Conservation (phyloP, 2,797 vertebrate genomes). For the Artibeus jamaicensis region DNA sequence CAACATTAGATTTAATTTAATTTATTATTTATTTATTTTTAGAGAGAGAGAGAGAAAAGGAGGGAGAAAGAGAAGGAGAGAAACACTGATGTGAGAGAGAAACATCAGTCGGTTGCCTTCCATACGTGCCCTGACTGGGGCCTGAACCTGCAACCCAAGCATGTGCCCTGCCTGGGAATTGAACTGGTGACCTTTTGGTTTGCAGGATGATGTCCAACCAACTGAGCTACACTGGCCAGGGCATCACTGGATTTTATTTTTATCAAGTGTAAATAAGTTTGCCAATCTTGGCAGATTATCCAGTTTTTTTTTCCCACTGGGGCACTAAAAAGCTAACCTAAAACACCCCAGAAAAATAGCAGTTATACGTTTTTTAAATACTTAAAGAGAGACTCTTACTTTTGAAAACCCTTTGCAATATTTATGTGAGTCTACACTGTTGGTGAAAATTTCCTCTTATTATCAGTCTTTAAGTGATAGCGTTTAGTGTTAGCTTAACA, state of each 20-base stretch:
- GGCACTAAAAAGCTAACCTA: background rate
- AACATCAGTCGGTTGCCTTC: no score
- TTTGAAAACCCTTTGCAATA: conserved; percentile 11
- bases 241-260: background rate
- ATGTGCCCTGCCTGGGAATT: background rate
- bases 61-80: no score
- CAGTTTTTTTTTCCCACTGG: background rate
- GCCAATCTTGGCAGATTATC: background rate
- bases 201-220: background rate
- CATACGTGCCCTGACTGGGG: no score
- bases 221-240: background rate
- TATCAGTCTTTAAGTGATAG: conserved; percentile 17
- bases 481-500: background rate
- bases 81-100: no score
- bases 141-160: no score
- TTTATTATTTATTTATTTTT: no score
- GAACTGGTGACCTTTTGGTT: background rate
- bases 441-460: conserved; percentile 19
- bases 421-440: conserved; percentile 5
- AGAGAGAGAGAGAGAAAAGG: no score
- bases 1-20: background rate
- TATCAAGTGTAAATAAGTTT: conserved; percentile 12
- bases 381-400: background rate
- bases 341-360: background rate
- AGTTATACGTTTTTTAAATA: conserved; percentile 3